Evolutionary conservation across 2,888 invertebrate genomes (phyloP).

Genomic region (Phengaris arion): DNA sequence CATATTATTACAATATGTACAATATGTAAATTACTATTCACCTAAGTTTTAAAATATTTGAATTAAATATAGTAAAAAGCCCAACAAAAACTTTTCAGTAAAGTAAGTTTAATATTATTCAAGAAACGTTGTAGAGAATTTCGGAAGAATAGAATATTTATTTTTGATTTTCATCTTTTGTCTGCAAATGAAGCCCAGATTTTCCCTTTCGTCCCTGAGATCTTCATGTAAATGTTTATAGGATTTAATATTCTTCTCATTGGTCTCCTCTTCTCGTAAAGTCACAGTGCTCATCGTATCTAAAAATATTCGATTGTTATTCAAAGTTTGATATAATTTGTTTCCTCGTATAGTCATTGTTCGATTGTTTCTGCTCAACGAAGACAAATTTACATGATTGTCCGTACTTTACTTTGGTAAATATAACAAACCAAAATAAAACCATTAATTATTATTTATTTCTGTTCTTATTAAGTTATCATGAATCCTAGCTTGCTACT

Average conservation of each 20-base stretch:
- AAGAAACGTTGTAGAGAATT: not conserved
- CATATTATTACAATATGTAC: too few relatives aligned
- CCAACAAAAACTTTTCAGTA: not conserved
- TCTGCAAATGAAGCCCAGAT: slow-evolving; percentile 22
- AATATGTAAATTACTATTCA: too few relatives aligned
- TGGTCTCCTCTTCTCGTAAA: slow-evolving; percentile 21
- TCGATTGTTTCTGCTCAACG: not conserved
- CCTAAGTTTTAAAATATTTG: not conserved
- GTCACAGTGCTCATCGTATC: not conserved
- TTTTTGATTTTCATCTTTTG: slow-evolving; percentile 4
- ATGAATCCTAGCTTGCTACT: too few relatives aligned
- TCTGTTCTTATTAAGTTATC: too few relatives aligned
- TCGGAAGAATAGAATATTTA: not conserved
- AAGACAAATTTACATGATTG: too few relatives aligned
- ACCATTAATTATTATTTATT: too few relatives aligned
- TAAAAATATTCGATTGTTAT: not conserved
- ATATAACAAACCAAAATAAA: too few relatives aligned
- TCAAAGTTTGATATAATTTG: not conserved
- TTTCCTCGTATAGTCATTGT: too few relatives aligned
- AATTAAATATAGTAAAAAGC: not conserved
- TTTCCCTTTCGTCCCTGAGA: slow-evolving; percentile 25
- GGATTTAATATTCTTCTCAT: slow-evolving; percentile 29
- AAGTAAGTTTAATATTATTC: slow-evolving; percentile 9
- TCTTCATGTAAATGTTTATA: slow-evolving; percentile 23
- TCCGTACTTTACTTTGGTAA: too few relatives aligned